A percentile compares a stretch with the other conserved stretches of the same genome.
These are phyloP conservation scores for Magallana angulata DNA, from an alignment of 1,140 invertebrate species.

Conservation along the genomic window DNA sequence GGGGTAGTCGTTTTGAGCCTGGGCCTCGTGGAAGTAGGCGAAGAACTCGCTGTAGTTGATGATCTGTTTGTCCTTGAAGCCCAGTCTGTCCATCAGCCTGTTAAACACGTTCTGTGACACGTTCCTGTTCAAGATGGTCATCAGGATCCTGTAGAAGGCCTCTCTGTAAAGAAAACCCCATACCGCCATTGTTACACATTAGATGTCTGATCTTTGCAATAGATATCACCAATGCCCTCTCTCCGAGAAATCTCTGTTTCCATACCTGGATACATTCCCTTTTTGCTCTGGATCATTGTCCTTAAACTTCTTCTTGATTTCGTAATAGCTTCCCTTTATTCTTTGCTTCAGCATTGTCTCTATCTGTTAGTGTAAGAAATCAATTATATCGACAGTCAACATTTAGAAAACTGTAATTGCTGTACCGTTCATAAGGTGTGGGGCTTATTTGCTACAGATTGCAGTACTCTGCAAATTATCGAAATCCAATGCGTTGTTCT, in stretches of 20 bases:
- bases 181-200: neutral
- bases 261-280: conserved; percentile 78
- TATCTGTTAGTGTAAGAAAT: conserved; percentile 63
- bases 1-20: conserved; percentile 68
- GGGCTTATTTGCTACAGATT: too few species aligned
- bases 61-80: conserved; percentile 71
- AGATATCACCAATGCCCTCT: too few species aligned
- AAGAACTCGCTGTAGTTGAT: conserved; percentile 77
- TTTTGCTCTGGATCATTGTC: conserved; percentile 79
- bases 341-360: conserved; percentile 75
- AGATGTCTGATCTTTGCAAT: too few species aligned
- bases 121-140: conserved; percentile 67
- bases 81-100: conserved; percentile 73
- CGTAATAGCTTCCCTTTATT: conserved; percentile 73
- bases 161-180: conserved; percentile 68
- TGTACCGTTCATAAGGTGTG: too few species aligned
- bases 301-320: conserved; percentile 77
- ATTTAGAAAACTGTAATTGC: too few species aligned
- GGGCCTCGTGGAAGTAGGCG: conserved; percentile 61
- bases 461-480: too few species aligned
- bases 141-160: conserved; percentile 74
- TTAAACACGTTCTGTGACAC: conserved; percentile 68
- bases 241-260: too few species aligned
- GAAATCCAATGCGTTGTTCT: too few species aligned
- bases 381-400: too few species aligned